Evolutionary conservation across 2,888 invertebrate genomes (phyloP).

Genomic region (Drosophila algonquin): DNA sequence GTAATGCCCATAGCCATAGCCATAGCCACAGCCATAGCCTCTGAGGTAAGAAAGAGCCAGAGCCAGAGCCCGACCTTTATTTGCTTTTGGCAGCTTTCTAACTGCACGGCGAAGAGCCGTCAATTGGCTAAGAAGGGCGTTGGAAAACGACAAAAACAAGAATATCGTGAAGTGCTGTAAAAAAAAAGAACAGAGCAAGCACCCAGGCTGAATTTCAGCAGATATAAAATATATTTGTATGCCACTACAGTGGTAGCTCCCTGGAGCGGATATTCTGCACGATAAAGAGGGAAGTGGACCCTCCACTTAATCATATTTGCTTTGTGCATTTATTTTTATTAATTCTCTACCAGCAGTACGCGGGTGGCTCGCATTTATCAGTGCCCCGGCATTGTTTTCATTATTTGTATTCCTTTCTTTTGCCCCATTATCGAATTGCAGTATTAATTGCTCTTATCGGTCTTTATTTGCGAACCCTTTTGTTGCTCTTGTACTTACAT

Average conservation of each 20-base stretch:
- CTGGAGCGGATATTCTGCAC: not conserved
- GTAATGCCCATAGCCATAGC: not conserved
- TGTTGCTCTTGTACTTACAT: conserved; percentile 36
- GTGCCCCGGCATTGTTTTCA: conserved; percentile 6
- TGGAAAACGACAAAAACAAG: conserved; percentile 31
- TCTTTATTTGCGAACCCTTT: not conserved
- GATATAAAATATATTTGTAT: not conserved
- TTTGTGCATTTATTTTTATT: not conserved
- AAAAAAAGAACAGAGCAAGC: conserved; percentile 19
- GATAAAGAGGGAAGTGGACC: not conserved
- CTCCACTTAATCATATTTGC: not conserved
- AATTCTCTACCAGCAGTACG: conserved; percentile 24
- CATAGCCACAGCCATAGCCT: conserved; percentile 1
- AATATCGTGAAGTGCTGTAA: conserved; percentile 39
- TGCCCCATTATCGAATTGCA: conserved; percentile 9
- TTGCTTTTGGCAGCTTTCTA: conserved; percentile 75
- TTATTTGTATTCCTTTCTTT: not conserved
- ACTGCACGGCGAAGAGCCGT: conserved; percentile 35
- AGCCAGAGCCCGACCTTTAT: conserved; percentile 62
- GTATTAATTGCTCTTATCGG: conserved; percentile 11
- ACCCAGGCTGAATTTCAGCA: not conserved
- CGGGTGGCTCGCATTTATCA: conserved; percentile 24
- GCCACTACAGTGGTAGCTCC: conserved; percentile 20
- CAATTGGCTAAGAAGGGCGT: conserved; percentile 66
- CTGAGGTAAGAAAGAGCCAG: conserved; percentile 35